Base-by-base conservation (phyloP, 2,888 invertebrate species). In the Beris chalybata region DNA sequence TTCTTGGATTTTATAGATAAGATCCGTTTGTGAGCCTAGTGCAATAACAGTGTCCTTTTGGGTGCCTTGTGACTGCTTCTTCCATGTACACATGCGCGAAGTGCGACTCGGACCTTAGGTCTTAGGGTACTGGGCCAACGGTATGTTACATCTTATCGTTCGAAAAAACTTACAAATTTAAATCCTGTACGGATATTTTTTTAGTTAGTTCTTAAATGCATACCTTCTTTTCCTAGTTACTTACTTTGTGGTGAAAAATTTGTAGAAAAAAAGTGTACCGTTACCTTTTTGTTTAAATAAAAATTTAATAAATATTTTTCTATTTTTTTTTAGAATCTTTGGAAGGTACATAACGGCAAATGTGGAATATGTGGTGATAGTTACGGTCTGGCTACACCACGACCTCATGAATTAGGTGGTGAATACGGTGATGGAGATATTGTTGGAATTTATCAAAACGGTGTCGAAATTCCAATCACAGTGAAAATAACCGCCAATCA, bases 341-440 rank as follows among this genome's bases (percentile, higher is more conserved):
- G 82, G 75, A 31, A 71, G 4, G 67, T 72, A 29, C 77, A 82
- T 68, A 74, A 72, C 2, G 85, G 84, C 3, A 78, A 78, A 64
- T 86, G 86, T 71, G 86, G 86, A 0, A 71, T 81, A 1, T 86
- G 86, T 70, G 86, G 86, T 2, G 86, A 86, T 72, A 75, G 80
- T 69, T 85, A 79, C 69, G 74, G 77, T 3, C 31, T 75, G 4
- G 59, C 75, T 0, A 75, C 71, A 47, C 86, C 86, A 0, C 77
- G 86, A 56, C 74, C 78, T 5, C 82, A 85, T 71, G 86, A 86
- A 72, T 76, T 83, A 59, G 84, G 84, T 4, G 86, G 85, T 12
- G 70, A 65, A 44, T 86, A 80, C 71, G 82, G 82, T 65, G 73
- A 73, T 13, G 85, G 85, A 4, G 74, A 78, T 3, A 82, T 85